A percentile compares a stretch with the other conserved stretches of the same genome.
phyloP scores from a whole-genome alignment of 1,140 invertebrate genomes.

The Kradibia gibbosae region DNA sequence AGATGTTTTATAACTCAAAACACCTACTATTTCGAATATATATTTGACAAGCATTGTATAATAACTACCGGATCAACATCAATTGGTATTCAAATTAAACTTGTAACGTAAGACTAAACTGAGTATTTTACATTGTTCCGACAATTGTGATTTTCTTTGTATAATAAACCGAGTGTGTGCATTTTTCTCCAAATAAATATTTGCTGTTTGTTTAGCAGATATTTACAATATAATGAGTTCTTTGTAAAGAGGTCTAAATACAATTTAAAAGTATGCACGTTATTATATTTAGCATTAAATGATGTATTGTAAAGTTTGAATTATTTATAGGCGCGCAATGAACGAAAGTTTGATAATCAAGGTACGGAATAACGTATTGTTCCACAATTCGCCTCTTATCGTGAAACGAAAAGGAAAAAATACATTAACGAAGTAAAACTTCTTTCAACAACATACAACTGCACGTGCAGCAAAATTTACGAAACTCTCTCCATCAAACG shows the following conservation, averaged over 20 bases:
- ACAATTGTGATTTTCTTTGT: slow-evolving; percentile 4
- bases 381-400: background rate
- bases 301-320: background rate
- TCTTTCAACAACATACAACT: background rate
- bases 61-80: background rate
- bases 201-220: background rate
- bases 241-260: background rate
- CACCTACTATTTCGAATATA: background rate
- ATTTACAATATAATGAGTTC: slow-evolving; percentile 2
- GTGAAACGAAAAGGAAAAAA: background rate
- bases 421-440: background rate
- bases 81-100: slow-evolving; percentile 17
- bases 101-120: background rate
- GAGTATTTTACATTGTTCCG: background rate
- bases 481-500: slow-evolving; percentile 2
- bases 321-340: background rate
- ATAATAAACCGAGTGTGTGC: background rate
- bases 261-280: background rate
- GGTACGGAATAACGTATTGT: background rate
- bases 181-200: background rate
- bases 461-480: background rate
- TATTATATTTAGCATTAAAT: background rate
- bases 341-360: background rate
- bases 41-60: background rate
- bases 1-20: background rate